Conservation (phyloP, 92 coral and sea anemone genomes). For the Muricea muricata region DNA sequence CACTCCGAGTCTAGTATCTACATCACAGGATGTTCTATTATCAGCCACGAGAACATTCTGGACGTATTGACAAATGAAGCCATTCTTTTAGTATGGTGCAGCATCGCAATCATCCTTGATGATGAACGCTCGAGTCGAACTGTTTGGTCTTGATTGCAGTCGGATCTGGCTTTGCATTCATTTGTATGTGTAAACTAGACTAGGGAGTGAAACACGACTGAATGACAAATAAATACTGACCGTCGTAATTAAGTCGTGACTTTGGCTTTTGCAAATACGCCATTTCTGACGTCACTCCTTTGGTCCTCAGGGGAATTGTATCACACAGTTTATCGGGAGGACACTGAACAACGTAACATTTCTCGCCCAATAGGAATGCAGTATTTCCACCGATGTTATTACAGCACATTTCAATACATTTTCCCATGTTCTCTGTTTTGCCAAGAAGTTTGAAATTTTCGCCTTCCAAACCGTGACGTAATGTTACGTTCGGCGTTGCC, state of each 20-base stretch:
- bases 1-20: too few species aligned
- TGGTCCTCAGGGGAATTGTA: slow-evolving; percentile 10
- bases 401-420: slow-evolving; percentile 79
- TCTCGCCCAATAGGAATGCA: slow-evolving; percentile 94
- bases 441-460: slow-evolving; percentile 92
- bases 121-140: too few species aligned
- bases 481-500: slow-evolving; percentile 64
- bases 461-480: slow-evolving; percentile 91
- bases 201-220: too few species aligned
- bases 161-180: too few species aligned
- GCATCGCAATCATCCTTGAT: too few species aligned
- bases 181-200: too few species aligned
- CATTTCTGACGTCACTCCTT: slow-evolving; percentile 16
- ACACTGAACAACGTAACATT: slow-evolving; percentile 89
- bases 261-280: slow-evolving; percentile 33
- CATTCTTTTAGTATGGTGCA: too few species aligned
- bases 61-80: too few species aligned
- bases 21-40: too few species aligned
- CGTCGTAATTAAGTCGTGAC: slow-evolving; percentile 36
- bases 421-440: slow-evolving; percentile 81
- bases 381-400: slow-evolving; percentile 78
- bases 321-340: slow-evolving; percentile 82
- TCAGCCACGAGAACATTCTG: too few species aligned
- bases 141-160: too few species aligned
- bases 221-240: not conserved